phyloP scores from a whole-genome alignment of 2,888 invertebrate species.

The Bhutanitis thaidina region DNA sequence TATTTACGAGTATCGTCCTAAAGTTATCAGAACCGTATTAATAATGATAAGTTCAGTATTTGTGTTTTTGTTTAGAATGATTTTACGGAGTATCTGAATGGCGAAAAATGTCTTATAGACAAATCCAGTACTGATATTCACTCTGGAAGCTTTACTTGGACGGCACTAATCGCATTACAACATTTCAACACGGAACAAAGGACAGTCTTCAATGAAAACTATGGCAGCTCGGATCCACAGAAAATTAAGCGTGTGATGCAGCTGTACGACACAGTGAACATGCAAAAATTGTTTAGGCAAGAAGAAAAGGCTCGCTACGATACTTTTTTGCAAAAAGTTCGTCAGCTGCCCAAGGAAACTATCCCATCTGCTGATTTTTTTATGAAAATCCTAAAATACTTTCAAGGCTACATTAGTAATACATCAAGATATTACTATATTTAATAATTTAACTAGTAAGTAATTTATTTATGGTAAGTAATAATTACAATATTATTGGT shows the following conservation, averaged over 20 bases:
- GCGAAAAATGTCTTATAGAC: background rate
- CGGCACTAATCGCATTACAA: constrained; percentile 2
- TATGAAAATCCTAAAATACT: background rate
- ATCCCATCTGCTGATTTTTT: constrained; percentile 6
- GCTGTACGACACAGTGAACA: constrained; percentile 3
- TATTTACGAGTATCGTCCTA: too few relatives aligned
- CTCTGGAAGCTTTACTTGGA: background rate
- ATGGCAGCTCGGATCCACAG: background rate
- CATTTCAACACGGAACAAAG: background rate
- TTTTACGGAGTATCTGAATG: constrained; percentile 2
- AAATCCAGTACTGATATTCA: constrained; percentile 1
- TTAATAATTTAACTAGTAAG: background rate
- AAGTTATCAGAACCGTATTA: too few relatives aligned
- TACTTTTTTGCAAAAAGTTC: background rate
- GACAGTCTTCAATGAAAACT: constrained; percentile 4
- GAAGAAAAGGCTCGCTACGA: constrained; percentile 1
- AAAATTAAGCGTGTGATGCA: background rate
- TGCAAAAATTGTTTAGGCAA: background rate
- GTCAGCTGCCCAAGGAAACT: background rate
- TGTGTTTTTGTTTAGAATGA: constrained; percentile 2
- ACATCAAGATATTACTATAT: constrained; percentile 1
- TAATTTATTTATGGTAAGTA: too few relatives aligned
- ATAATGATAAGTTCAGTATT: background rate
- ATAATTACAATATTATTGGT: too few relatives aligned
- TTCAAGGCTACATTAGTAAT: background rate